Conservation (phyloP, 2,797 vertebrate species). For the Phyllotis vaccarum region DNA sequence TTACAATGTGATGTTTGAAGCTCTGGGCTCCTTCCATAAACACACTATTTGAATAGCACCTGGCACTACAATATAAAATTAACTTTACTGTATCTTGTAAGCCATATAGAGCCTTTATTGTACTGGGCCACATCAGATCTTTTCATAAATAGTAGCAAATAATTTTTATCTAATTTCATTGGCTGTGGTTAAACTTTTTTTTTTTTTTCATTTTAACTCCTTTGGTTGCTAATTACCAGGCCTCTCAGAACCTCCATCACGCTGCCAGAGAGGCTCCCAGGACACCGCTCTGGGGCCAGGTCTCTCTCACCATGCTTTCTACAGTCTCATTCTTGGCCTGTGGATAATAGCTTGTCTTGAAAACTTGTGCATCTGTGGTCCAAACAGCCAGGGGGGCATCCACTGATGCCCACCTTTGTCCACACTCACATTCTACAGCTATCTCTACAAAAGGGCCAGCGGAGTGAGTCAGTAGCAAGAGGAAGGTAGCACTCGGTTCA, state of each 20-base stretch:
- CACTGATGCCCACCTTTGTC: neutral
- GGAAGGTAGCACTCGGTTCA: neutral
- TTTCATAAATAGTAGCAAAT: slow-evolving; percentile 73
- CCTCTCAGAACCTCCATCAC: neutral
- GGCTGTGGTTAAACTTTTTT: slow-evolving; percentile 70
- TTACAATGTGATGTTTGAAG: slow-evolving; percentile 44
- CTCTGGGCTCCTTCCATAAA: slow-evolving; percentile 66
- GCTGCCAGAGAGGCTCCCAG: neutral
- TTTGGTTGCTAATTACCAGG: slow-evolving; percentile 36
- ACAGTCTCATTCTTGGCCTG: neutral
- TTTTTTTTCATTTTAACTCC: neutral
- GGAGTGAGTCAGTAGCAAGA: neutral
- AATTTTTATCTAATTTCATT: slow-evolving; percentile 79
- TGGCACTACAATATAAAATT: slow-evolving; percentile 75
- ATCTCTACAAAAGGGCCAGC: neutral
- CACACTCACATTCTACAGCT: neutral
- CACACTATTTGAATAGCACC: slow-evolving; percentile 55
- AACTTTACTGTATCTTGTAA: slow-evolving; percentile 76
- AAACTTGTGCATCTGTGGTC: neutral
- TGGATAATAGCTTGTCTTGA: neutral
- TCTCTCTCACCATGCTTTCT: neutral
- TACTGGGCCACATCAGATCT: slow-evolving; percentile 57
- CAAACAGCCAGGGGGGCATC: neutral
- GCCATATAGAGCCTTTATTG: slow-evolving; percentile 64
- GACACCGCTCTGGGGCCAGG: neutral